phyloP scores from a whole-genome alignment of 2,113 vertebrate genomes.

The Elaphurus davidianus region DNA sequence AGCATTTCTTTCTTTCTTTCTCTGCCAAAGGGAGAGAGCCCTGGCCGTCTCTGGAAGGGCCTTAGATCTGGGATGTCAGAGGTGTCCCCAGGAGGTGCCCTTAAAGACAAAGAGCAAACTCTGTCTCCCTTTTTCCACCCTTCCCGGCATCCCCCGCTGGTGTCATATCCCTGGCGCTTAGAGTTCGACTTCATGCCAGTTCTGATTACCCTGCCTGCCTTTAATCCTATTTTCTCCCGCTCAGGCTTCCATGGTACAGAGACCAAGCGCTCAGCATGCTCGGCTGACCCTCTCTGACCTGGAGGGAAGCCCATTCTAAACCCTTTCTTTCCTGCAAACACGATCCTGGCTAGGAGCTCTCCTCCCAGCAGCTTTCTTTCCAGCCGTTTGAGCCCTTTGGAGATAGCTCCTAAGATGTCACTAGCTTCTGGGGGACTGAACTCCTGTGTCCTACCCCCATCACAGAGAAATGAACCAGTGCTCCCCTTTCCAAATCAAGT shows the following conservation, averaged over 20 bases:
- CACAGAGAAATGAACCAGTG: background rate
- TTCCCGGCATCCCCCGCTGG: background rate
- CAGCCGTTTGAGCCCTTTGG: background rate
- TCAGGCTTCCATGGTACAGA: background rate
- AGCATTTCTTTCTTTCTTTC: background rate
- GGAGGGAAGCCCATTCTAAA: background rate
- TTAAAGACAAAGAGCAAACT: background rate
- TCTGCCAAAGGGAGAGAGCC: background rate
- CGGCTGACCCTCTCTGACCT: rapidly evolving
- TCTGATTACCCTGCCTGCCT: background rate
- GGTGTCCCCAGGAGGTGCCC: background rate
- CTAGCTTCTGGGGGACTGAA: background rate
- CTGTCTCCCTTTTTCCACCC: background rate
- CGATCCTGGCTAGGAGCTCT: background rate
- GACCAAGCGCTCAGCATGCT: background rate
- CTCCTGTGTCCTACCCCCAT: background rate
- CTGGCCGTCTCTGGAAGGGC: background rate
- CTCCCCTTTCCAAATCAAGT: background rate
- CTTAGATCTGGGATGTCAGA: background rate
- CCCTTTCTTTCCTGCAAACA: background rate
- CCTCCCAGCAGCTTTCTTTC: background rate
- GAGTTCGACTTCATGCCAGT: background rate
- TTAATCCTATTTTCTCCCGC: background rate
- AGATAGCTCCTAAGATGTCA: background rate
- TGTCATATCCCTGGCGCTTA: rapidly evolving